Conservation (phyloP, 2,113 vertebrate species). For the Mandrillus leucophaeus region DNA sequence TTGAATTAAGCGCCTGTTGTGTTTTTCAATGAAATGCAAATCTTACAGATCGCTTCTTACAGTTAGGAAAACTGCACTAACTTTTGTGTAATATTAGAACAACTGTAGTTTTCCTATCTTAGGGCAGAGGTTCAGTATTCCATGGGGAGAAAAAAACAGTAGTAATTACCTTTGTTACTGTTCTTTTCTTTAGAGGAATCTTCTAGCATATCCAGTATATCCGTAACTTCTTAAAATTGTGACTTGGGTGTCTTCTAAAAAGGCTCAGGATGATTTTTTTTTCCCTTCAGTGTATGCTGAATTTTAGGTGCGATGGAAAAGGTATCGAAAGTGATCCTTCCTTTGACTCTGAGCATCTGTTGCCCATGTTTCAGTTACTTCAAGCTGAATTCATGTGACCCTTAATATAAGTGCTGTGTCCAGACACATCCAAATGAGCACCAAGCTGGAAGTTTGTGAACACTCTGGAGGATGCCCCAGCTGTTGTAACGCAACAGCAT, state of each 20-base stretch:
- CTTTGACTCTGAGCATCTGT: not conserved
- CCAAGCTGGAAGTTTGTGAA: not conserved
- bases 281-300: not conserved
- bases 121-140: not conserved
- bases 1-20: slow-evolving; percentile 16
- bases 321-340: not conserved
- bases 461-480: not conserved
- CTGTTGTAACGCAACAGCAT: not conserved
- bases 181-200: not conserved
- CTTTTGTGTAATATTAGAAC: not conserved
- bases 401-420: not conserved
- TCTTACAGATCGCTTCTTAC: not conserved
- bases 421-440: not conserved
- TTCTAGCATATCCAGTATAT: not conserved
- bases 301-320: not conserved
- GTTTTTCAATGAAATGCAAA: slow-evolving; percentile 7
- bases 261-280: not conserved
- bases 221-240: not conserved
- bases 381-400: not conserved
- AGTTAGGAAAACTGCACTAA: not conserved
- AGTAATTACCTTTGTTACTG: not conserved
- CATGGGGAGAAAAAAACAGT: not conserved
- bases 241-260: not conserved
- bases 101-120: not conserved
- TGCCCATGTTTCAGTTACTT: not conserved